phyloP scores from a whole-genome alignment of 1,140 invertebrate genomes.

The Melitaea cinxia region DNA sequence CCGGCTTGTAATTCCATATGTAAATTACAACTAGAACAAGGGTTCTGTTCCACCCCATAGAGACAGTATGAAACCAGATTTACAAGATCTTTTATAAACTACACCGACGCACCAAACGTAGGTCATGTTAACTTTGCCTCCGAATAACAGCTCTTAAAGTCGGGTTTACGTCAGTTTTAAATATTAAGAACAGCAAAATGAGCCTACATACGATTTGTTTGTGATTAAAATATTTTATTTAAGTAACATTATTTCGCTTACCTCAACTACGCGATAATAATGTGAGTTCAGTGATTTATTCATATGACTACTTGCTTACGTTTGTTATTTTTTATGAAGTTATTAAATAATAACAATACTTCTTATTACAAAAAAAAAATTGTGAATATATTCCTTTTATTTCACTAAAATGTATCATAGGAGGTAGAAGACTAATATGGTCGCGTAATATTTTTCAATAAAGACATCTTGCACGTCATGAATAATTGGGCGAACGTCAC shows the following conservation, averaged over 20 bases:
- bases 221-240: not conserved
- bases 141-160: slow-evolving; percentile 54
- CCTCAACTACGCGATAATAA: not conserved
- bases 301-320: too few relatives aligned
- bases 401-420: not conserved
- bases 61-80: slow-evolving; percentile 49
- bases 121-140: slow-evolving; percentile 48
- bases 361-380: too few relatives aligned
- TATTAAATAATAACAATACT: too few relatives aligned
- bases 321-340: too few relatives aligned
- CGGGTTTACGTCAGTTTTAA: slow-evolving; percentile 69
- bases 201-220: slow-evolving; percentile 28
- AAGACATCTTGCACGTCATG: slow-evolving; percentile 49
- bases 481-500: slow-evolving; percentile 71
- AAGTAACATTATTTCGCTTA: not conserved
- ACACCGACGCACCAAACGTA: not conserved
- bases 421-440: not conserved
- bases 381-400: not conserved
- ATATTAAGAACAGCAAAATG: slow-evolving; percentile 65
- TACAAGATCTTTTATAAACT: slow-evolving; percentile 36
- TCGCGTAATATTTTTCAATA: slow-evolving; percentile 40
- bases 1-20: slow-evolving; percentile 75
- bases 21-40: slow-evolving; percentile 77
- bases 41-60: slow-evolving; percentile 68
- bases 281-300: not conserved